Percentiles rank a stretch among this genome's conserved stretches.
phyloP scores from a whole-genome alignment of 2,113 vertebrate species.

The Eubucco bourcierii region DNA sequence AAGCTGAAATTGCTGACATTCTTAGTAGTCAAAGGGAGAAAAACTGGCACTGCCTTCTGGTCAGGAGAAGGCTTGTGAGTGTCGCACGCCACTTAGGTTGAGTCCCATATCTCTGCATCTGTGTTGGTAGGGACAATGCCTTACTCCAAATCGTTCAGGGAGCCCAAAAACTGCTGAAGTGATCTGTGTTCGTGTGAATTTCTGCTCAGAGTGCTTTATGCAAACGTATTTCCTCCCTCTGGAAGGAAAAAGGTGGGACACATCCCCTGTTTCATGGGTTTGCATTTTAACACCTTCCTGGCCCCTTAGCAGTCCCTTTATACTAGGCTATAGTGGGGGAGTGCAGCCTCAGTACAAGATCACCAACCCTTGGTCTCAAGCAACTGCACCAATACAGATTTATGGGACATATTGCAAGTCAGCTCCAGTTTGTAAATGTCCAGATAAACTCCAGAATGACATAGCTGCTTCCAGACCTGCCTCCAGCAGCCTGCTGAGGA shows the following conservation, averaged over 20 bases:
- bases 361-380: background rate
- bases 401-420: background rate
- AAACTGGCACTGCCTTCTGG: background rate
- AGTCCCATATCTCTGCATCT: background rate
- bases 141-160: background rate
- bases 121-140: fast-evolving
- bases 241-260: background rate
- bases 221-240: background rate
- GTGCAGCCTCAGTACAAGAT: fast-evolving
- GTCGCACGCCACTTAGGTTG: background rate
- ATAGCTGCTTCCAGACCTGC: background rate
- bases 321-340: too few species aligned
- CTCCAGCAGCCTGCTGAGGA: background rate
- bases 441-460: background rate
- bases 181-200: background rate
- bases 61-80: background rate
- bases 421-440: background rate
- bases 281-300: background rate
- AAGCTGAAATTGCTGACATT: slow-evolving; percentile 52
- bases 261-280: background rate
- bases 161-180: background rate
- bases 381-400: background rate
- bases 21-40: slow-evolving; percentile 30
- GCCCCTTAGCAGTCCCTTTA: background rate
- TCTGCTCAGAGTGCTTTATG: background rate